Conservation (phyloP, 2,888 invertebrate species). For the Drosophila limbata region DNA sequence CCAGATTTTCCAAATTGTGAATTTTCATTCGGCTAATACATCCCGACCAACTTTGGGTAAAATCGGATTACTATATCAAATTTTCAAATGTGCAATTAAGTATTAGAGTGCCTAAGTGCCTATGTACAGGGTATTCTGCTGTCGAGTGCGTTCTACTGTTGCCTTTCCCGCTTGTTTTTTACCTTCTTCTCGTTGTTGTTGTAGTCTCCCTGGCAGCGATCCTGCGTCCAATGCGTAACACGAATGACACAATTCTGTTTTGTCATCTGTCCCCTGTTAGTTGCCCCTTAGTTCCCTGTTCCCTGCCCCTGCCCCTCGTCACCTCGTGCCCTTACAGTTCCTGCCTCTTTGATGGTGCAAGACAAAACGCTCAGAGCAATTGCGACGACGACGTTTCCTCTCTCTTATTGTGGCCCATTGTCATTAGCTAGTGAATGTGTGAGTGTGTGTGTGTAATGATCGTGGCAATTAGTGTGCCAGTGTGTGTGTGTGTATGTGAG, state of each 20-base stretch:
- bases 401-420: conserved; percentile 63
- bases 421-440: conserved; percentile 65
- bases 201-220: conserved; percentile 55
- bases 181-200: conserved; percentile 18
- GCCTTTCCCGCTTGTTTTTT: not conserved
- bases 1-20: no score
- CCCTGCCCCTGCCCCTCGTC: conserved; percentile 25
- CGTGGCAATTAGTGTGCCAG: conserved; percentile 71
- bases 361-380: conserved; percentile 65
- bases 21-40: no score
- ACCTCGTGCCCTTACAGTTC: conserved; percentile 14
- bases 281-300: not conserved
- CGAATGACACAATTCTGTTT: conserved; percentile 79
- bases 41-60: no score
- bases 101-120: no score
- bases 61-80: no score
- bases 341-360: conserved; percentile 19
- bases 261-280: conserved; percentile 67
- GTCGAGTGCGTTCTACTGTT: no score
- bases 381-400: conserved; percentile 68
- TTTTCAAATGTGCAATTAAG: no score
- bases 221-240: conserved; percentile 62
- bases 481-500: conserved; percentile 36
- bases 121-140: no score
- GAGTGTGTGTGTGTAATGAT: conserved; percentile 65